Evolutionary conservation across 1,140 invertebrate genomes (phyloP).

Genomic region (Andrena cerasifolii): DNA sequence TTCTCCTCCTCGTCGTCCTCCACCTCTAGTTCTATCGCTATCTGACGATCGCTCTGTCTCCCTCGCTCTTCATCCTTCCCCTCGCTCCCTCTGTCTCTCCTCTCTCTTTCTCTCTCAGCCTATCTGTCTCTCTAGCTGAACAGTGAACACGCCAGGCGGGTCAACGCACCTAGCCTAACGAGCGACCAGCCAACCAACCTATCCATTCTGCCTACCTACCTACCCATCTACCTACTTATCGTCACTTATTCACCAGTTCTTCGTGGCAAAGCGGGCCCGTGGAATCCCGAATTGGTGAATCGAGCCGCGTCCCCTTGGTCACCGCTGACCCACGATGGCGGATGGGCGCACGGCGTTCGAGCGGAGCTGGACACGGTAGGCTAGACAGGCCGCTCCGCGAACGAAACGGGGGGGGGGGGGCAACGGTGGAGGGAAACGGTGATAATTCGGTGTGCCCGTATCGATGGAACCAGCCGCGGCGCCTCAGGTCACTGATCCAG

Average conservation of each 20-base stretch:
- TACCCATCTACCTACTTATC: constrained; percentile 78
- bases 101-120: constrained; percentile 14
- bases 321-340: not conserved
- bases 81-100: constrained; percentile 5
- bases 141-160: constrained; percentile 62
- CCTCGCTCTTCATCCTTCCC: not conserved
- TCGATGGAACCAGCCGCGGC: constrained; percentile 49
- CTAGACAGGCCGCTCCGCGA: not conserved
- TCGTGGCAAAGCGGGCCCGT: constrained; percentile 47
- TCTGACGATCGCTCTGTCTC: constrained; percentile 26
- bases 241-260: constrained; percentile 71
- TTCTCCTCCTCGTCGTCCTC: constrained; percentile 3
- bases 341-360: not conserved
- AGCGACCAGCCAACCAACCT: constrained; percentile 66
- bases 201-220: constrained; percentile 75
- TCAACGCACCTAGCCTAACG: constrained; percentile 70
- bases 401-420: too few relatives aligned
- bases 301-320: not conserved
- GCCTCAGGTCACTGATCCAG: constrained; percentile 66
- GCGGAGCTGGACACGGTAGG: constrained; percentile 16
- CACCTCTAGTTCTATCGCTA: constrained; percentile 38
- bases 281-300: constrained; percentile 57
- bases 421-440: not conserved
- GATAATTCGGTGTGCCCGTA: constrained; percentile 63
- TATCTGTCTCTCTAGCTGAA: constrained; percentile 59